Conservation (phyloP, 2,797 vertebrate species). For the Columba guinea region DNA sequence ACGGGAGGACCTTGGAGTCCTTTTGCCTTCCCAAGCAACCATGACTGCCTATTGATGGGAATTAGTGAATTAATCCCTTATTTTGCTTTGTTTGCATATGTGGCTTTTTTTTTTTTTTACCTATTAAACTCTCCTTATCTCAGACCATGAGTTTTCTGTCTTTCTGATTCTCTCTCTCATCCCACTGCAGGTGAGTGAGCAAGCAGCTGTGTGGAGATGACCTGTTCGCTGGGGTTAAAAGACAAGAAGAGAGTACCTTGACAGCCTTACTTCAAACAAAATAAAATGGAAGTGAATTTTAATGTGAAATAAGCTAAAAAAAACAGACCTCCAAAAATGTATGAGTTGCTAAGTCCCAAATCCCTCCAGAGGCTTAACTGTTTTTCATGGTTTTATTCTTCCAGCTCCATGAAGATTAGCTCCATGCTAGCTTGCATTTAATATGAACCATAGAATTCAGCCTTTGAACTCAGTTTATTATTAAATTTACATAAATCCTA, state of each 20-base stretch:
- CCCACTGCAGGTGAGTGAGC: accelerated
- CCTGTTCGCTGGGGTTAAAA: neutral
- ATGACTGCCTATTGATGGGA: neutral
- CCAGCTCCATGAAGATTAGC: neutral
- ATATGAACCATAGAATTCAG: neutral
- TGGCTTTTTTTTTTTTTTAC: neutral
- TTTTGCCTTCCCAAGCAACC: neutral
- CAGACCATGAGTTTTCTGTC: neutral
- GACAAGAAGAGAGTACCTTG: neutral
- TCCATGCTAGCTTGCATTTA: neutral
- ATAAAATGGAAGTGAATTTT: neutral
- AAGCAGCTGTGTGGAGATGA: neutral
- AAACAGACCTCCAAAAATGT: accelerated
- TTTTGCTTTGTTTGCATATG: neutral
- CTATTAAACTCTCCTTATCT: neutral
- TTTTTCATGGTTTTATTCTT: neutral
- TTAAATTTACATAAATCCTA: slow-evolving; percentile 6
- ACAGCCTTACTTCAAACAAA: neutral
- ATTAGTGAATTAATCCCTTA: neutral
- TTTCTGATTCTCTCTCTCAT: neutral
- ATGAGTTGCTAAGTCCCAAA: neutral
- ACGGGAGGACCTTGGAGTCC: neutral
- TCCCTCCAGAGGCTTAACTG: neutral
- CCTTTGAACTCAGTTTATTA: neutral
- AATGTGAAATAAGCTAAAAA: neutral